These are phyloP conservation scores for Lucifuga dentata DNA, from an alignment of 2,113 vertebrate species.

Conservation along the genomic window DNA sequence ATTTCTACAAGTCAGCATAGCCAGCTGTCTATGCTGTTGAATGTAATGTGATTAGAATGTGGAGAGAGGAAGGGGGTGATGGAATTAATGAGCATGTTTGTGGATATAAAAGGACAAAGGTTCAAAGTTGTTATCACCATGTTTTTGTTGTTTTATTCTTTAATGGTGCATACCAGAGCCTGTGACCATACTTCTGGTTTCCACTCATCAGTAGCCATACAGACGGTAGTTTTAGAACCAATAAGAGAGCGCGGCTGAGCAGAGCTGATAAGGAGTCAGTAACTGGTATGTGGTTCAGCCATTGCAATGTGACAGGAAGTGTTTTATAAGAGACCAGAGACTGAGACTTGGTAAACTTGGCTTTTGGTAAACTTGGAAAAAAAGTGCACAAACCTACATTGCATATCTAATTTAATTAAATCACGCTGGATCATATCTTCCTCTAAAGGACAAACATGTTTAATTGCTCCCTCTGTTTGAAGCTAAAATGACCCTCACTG, in stretches of 20 bases:
- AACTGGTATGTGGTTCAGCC: not conserved
- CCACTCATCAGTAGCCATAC: slow-evolving; percentile 31
- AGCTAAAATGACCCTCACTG: too few relatives aligned
- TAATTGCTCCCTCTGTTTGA: too few relatives aligned
- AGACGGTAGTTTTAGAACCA: slow-evolving; percentile 18
- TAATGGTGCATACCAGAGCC: slow-evolving; percentile 25
- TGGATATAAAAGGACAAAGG: slow-evolving; percentile 52
- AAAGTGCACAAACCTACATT: too few relatives aligned
- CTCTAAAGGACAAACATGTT: too few relatives aligned
- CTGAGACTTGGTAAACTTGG: too few relatives aligned
- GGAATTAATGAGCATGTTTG: slow-evolving; percentile 70
- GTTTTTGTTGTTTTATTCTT: slow-evolving; percentile 74
- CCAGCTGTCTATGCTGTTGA: not conserved
- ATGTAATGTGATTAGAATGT: slow-evolving; percentile 26
- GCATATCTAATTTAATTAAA: too few relatives aligned
- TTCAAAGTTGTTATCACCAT: slow-evolving; percentile 52
- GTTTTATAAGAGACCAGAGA: slow-evolving; percentile 59
- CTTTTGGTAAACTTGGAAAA: too few relatives aligned
- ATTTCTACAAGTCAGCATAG: not conserved
- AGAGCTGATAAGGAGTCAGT: slow-evolving; percentile 54
- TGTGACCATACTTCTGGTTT: slow-evolving; percentile 25
- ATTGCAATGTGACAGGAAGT: slow-evolving; percentile 61
- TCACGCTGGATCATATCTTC: too few relatives aligned
- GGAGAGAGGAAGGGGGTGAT: slow-evolving; percentile 6
- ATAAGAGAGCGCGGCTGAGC: slow-evolving; percentile 43